These are phyloP conservation scores for Polydrusus cervinus DNA, from an alignment of 2,888 invertebrate species.

Conservation along the genomic window DNA sequence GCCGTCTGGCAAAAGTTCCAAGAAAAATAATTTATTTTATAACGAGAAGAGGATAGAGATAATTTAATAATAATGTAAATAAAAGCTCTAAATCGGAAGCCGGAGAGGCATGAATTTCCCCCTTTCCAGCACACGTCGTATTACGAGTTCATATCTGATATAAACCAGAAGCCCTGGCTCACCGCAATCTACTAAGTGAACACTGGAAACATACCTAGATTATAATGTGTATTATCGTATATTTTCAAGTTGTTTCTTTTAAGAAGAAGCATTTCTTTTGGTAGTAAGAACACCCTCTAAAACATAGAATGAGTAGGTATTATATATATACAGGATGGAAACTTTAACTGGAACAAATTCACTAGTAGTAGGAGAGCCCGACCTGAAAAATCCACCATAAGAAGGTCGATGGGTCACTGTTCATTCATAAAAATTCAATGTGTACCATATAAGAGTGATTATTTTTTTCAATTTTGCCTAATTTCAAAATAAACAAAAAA, in stretches of 20 bases:
- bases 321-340: background rate
- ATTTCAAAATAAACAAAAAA: too few species aligned
- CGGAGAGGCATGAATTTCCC: constrained; percentile 54
- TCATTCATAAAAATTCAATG: too few species aligned
- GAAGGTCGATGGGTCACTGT: too few species aligned
- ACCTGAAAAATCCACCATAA: too few species aligned
- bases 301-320: background rate
- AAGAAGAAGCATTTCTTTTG: background rate
- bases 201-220: constrained; percentile 9
- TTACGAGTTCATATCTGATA: constrained; percentile 59
- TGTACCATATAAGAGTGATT: too few species aligned
- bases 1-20: constrained; percentile 11
- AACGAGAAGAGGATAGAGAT: constrained; percentile 48
- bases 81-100: constrained; percentile 56
- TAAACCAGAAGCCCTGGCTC: constrained; percentile 60
- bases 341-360: too few species aligned
- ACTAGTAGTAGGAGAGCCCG: too few species aligned
- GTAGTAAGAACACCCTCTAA: background rate
- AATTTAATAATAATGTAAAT: constrained; percentile 57
- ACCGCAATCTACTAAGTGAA: constrained; percentile 33
- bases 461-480: too few species aligned
- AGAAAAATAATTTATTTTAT: constrained; percentile 53
- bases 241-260: background rate
- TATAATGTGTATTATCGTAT: background rate
- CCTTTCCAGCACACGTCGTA: constrained; percentile 58